Evolutionary conservation across 2,113 vertebrate species (phyloP).

Genomic region (Entelurus aequoreus): DNA sequence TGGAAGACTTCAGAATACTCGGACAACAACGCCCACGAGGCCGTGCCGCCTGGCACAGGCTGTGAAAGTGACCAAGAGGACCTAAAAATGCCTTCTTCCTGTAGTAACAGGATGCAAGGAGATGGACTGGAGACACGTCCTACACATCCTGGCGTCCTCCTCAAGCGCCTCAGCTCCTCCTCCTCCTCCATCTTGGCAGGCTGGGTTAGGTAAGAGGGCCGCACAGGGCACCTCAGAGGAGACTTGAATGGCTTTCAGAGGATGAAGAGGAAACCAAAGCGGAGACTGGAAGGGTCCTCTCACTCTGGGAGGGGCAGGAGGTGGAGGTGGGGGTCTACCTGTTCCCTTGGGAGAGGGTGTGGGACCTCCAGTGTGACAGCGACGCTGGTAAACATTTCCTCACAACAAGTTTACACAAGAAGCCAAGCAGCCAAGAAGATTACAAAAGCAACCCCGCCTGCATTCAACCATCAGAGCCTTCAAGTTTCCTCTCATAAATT

Average conservation of each 20-base stretch:
- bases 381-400: constrained; percentile 72
- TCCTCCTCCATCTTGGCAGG: constrained; percentile 2
- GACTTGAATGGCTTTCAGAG: constrained; percentile 21
- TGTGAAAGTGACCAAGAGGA: constrained; percentile 51
- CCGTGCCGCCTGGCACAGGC: constrained; percentile 30
- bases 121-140: constrained; percentile 66
- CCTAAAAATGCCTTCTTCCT: constrained; percentile 65
- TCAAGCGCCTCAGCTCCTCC: constrained; percentile 1
- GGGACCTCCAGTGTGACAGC: constrained; percentile 66
- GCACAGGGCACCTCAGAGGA: constrained; percentile 17
- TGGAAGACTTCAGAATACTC: constrained; percentile 47
- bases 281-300: constrained; percentile 37
- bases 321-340: constrained; percentile 50
- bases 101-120: constrained; percentile 70
- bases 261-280: constrained; percentile 20
- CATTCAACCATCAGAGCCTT: not conserved
- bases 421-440: constrained; percentile 18
- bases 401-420: constrained; percentile 57
- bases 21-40: constrained; percentile 60
- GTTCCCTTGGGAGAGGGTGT: constrained; percentile 71
- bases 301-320: constrained; percentile 34
- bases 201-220: constrained; percentile 15
- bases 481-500: constrained; percentile 12
- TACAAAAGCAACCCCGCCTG: not conserved
- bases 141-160: constrained; percentile 56